Percentiles rank a stretch among this genome's conserved stretches.
Evolutionary conservation across 2,888 invertebrate species (phyloP).

Genomic region (Philaethria dido): DNA sequence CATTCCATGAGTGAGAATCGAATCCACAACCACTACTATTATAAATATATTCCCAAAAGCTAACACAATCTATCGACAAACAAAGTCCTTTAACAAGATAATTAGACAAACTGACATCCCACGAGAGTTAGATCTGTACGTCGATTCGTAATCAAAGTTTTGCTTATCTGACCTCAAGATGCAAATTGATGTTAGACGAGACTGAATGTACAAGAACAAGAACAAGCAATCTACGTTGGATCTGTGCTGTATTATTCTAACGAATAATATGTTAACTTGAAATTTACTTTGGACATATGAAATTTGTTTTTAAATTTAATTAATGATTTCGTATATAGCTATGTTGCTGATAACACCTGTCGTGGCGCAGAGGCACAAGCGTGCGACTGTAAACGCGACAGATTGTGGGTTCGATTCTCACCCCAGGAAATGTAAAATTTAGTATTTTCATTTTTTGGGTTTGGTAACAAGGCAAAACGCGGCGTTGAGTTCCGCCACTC

Average conservation of each 20-base stretch:
- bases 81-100: constrained; percentile 12
- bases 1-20: no score
- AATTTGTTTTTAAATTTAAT: not conserved
- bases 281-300: not conserved
- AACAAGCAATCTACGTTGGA: constrained; percentile 5
- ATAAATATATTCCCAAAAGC: not conserved
- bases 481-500: no score
- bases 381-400: no score
- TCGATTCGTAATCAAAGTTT: constrained; percentile 37
- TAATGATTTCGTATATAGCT: no score
- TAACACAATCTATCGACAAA: not conserved
- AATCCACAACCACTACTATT: not conserved
- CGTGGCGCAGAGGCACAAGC: no score
- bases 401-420: no score
- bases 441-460: no score
- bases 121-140: constrained; percentile 26
- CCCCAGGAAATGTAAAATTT: no score
- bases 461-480: no score
- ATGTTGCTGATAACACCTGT: no score
- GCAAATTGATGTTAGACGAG: constrained; percentile 33
- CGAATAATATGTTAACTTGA: not conserved
- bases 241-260: constrained; percentile 9
- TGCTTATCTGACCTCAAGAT: constrained; percentile 32
- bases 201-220: constrained; percentile 4
- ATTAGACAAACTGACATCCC: constrained; percentile 8